Evolutionary conservation across 2,888 invertebrate genomes (phyloP).

Genomic region (Fragum sueziense): DNA sequence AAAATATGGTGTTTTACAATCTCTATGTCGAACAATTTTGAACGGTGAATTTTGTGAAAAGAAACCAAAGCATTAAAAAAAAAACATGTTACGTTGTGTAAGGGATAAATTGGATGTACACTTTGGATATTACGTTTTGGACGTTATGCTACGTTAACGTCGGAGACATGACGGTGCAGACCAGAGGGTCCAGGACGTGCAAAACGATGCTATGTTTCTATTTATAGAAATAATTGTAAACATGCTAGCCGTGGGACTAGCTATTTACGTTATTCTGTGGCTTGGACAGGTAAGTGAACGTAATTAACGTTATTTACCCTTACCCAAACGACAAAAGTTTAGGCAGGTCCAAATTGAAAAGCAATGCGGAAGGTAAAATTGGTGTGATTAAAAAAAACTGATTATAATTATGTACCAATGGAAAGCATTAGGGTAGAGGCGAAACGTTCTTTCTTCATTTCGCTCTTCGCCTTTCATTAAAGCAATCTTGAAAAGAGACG

Average conservation of each 20-base stretch:
- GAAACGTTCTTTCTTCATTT: no score
- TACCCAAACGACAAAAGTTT: not conserved
- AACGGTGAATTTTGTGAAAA: no score
- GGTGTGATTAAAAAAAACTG: not conserved
- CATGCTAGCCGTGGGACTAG: constrained; percentile 44
- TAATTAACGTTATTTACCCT: not conserved
- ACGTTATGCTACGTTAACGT: not conserved
- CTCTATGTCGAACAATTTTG: no score
- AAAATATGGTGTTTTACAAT: no score
- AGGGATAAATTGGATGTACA: not conserved
- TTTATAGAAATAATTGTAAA: constrained; percentile 35
- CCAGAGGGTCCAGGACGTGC: not conserved
- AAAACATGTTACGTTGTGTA: not conserved
- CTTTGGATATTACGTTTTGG: no score
- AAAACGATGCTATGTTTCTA: constrained; percentile 48
- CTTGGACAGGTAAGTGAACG: constrained; percentile 50
- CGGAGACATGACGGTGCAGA: not conserved
- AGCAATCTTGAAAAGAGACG: no score
- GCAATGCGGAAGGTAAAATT: not conserved
- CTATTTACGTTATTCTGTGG: constrained; percentile 48
- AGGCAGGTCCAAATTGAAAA: not conserved
- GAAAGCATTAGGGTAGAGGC: not conserved
- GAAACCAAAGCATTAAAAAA: no score
- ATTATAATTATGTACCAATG: not conserved
- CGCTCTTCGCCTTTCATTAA: no score